Evolutionary conservation across 2,888 invertebrate genomes (phyloP).

Genomic region (Calameuta idolon): DNA sequence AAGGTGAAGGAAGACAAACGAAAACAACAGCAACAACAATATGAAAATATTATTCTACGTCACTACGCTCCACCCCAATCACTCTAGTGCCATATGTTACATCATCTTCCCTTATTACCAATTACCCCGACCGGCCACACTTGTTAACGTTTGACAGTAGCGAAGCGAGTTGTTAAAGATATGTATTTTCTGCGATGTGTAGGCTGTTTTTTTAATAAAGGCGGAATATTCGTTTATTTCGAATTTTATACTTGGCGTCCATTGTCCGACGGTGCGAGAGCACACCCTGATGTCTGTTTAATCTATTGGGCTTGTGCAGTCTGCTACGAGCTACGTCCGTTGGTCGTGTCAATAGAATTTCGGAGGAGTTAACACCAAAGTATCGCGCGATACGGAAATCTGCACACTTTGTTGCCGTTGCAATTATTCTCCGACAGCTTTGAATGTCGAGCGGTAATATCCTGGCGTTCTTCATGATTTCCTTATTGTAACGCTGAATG

Average conservation of each 20-base stretch:
- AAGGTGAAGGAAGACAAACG: conserved; percentile 12
- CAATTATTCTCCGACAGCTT: neutral
- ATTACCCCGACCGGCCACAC: conserved; percentile 42
- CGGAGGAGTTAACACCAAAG: neutral
- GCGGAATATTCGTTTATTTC: conserved; percentile 40
- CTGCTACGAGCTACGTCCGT: neutral
- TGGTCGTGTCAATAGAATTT: neutral
- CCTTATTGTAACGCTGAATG: neutral
- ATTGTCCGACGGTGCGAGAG: neutral
- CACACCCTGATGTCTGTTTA: neutral
- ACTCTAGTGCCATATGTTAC: conserved; percentile 51
- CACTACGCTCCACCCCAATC: conserved; percentile 41
- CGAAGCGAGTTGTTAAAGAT: conserved; percentile 46
- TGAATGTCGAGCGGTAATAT: neutral
- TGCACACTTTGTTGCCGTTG: neutral
- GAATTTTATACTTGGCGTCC: conserved; percentile 22
- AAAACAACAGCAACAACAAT: conserved; percentile 13
- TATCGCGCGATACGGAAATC: neutral
- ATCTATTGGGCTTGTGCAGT: neutral
- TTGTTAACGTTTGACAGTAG: conserved; percentile 48
- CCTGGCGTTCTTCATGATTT: neutral
- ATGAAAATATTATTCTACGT: conserved; percentile 29
- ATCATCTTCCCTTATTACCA: conserved; percentile 24
- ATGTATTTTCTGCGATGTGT: conserved; percentile 43
- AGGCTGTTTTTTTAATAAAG: conserved; percentile 40